Evolutionary conservation across 1,140 invertebrate species (phyloP), one percentile per base, ranked within the genome.

Genomic region (Rhagoletis pomonella): DNA sequence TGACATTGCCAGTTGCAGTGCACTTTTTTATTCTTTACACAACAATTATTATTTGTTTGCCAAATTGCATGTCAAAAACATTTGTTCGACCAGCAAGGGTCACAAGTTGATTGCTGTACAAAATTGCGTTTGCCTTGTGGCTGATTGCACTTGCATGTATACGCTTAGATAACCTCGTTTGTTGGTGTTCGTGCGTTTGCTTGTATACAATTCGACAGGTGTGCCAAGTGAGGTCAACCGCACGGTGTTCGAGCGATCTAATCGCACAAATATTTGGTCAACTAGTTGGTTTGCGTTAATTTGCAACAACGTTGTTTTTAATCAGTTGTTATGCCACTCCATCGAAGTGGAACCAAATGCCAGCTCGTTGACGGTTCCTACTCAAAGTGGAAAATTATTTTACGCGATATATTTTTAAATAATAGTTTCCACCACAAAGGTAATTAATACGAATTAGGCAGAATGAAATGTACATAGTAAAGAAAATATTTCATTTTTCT

Each of bases 211-310:
- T 77, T 47, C 19, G 42, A 14, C 73, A 44, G 47, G 17, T 81
- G 67, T 19, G 67, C 44, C 67, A n/a, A 4, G 67, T 12, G 60
- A 62, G 4, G 50, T 42, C 73, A 81, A n/a, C 73, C 73, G 12
- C 73, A 55, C 4, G 17, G 60, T 14, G 55, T 81, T n/a, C 73
- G 55, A 81, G 17, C 60, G 60, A 81, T 81, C 47, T 47, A 81
- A 81, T 81, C 60, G 60, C 60, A 14, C 12, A 12, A 12, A 62
- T 62, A 14, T 81, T 81, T 81, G 47, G 44, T 50, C 50, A 55
- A 9, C n/a, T n/a, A n/a, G 17, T 14, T 62, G 60, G 60, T 62
- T 62, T 62, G 10, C 17, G 60, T 62, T 62, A 62, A 62, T 62
- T 62, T 62, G 60, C 60, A 62, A 14, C 60, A 62, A 62, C 17